These are phyloP conservation scores for Rhaphigaster nebulosa DNA, from an alignment of 2,888 invertebrate genomes.

Conservation along the genomic window DNA sequence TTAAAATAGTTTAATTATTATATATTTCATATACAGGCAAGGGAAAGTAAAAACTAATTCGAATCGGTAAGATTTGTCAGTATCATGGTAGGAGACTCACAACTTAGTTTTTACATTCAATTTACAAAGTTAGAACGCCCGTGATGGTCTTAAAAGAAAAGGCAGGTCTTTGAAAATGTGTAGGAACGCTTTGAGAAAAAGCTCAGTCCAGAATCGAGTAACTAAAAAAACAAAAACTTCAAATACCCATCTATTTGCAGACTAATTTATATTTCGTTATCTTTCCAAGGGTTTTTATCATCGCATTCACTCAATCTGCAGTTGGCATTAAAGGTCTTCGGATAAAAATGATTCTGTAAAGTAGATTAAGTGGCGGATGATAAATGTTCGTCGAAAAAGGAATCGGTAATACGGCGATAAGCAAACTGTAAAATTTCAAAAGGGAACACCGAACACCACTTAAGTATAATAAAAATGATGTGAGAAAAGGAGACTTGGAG, in stretches of 20 bases:
- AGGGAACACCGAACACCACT: conserved; percentile 11
- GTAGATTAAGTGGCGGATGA: not conserved
- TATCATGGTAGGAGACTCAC: no score
- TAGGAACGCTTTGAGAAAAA: no score
- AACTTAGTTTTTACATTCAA: no score
- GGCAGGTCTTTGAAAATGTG: no score
- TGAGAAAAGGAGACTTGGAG: not conserved
- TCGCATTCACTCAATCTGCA: not conserved
- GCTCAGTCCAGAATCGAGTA: no score
- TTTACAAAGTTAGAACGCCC: no score
- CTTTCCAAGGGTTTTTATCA: not conserved
- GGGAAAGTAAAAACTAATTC: no score
- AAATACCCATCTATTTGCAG: not conserved
- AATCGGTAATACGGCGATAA: not conserved
- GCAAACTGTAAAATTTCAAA: not conserved
- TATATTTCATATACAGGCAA: no score
- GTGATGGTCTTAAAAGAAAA: no score
- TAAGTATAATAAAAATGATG: conserved; percentile 7
- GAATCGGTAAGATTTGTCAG: no score
- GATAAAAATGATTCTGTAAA: not conserved
- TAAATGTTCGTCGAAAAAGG: not conserved
- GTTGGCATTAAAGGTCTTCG: not conserved
- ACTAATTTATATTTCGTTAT: not conserved
- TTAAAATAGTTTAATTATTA: no score
- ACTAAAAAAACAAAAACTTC: no score